Evolutionary conservation across 2,888 invertebrate genomes (phyloP), one percentile per base, ranked within the genome.

Genomic region (Laspeyria flexula): DNA sequence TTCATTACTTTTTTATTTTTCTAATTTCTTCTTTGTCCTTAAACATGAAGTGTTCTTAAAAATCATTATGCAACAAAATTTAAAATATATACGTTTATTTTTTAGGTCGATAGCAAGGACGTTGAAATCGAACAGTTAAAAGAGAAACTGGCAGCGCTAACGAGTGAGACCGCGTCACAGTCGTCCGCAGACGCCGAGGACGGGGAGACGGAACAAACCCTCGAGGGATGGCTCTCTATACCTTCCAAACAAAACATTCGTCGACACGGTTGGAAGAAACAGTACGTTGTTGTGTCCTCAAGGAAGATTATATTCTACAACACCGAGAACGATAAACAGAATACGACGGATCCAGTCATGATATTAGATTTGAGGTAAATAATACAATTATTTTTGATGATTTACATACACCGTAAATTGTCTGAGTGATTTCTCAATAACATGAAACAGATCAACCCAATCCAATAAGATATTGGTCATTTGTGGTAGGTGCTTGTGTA

Each of bases 281-380:
- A 99, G 86, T 99, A 97, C 85, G 98, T 99, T 35, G 98, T 99
- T 35, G 99, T 99, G 39, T 98, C 98, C 39, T 98, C 98, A 56
- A 96, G 96, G 85, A 99, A 99, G 91, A 98, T 99, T 64, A 97
- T 99, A 64, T 99, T 99, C 93, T 99, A 99, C 84, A 98, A 98
- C 90, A 95, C 96, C 9, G 99, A 99, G 91, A 96, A 94, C 77
- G 98, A 98, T 84, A 98, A 98, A 85, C 96, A 96, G 88, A 98
- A 98, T 81, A 96, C 98, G 77, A 96, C 97, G 5, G 98, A 98
- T 93, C 99, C 99, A 16, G 96, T 97, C 60, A 95, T 99, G 86
- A 98, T 99, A 77, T 93, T 99, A 77, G 99, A 99, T 94, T 95
- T 99, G 84, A 98, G 97, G 97, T 98, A 76, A 88, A 94, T 68